Base-by-base conservation (phyloP, 1,140 invertebrate species). In the Cyphomyrmex costatus region DNA sequence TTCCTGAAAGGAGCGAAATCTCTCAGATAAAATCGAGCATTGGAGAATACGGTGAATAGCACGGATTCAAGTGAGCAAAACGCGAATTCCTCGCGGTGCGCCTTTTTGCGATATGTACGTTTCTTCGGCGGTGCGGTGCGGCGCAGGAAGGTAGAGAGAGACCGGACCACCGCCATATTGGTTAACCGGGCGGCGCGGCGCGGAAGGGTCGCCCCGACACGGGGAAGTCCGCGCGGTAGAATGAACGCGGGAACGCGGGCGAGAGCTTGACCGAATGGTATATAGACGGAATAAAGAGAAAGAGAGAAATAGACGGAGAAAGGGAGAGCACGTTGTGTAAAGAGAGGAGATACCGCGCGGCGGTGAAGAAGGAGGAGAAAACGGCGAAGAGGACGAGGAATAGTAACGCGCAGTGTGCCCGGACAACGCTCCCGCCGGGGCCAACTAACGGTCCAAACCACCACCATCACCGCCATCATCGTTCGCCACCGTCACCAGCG, bases 381-480 rank as follows among this genome's bases (percentile, higher is more conserved):
- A 65, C 33, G 36, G 21, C 12, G 65, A 56, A 51, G 42, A 53
- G n/a, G 88, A 92, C 70, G 84, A 85, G 89, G 91, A 92, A 89
- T 92, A 88, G 89, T 89, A 92, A 88, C 85, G 91, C 92, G 85
- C 91, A 68, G 85, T 94, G 86, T 94, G 94, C 88, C 93, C 94
- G 94, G 94, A 92, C 94, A 94, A 93, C 93, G 94, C 89, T 94
- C 94, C 93, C 94, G 93, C 79, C 94, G 92, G 93, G 94, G 94
- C 94, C 94, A 94, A 94, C 93, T 94, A 94, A 94, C 94, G 94
- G 94, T 94, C 90, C 91, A 86, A 85, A 61, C 94, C 93, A 93
- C 93, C 93, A 92, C 93, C 89, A 93, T 60, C 63, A 58, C 16
- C 63, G 53, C 58, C 79, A 19, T 4, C 51, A 49, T 61, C 56